These are phyloP conservation scores for Rhodeus uyekii DNA, from an alignment of 2,797 vertebrate species.

Conservation along the genomic window DNA sequence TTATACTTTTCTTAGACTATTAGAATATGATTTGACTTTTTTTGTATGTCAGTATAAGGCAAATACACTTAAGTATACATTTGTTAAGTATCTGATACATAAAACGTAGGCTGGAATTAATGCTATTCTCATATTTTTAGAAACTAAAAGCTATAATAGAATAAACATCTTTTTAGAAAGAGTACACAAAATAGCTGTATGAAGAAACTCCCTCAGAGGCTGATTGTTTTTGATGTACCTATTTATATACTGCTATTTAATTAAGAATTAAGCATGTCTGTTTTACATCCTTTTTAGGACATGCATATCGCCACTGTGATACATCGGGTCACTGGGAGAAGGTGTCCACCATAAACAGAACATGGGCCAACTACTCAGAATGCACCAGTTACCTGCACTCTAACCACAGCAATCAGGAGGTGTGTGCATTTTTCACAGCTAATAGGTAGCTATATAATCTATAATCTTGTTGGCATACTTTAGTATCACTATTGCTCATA, in stretches of 20 bases:
- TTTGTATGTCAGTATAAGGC: no score
- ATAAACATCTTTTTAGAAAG: neutral
- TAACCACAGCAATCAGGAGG: slow-evolving; percentile 76
- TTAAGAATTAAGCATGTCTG: neutral
- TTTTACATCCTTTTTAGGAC: slow-evolving; percentile 69
- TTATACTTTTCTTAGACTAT: neutral
- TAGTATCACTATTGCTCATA: neutral
- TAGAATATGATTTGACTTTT: neutral
- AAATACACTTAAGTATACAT: neutral
- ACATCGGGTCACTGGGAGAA: slow-evolving; percentile 80
- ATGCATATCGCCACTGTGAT: slow-evolving; percentile 85
- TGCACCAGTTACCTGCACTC: slow-evolving; percentile 83
- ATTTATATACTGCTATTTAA: neutral
- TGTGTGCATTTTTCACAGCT: neutral
- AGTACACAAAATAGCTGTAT: neutral
- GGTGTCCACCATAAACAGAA: slow-evolving; percentile 83
- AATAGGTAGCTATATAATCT: neutral
- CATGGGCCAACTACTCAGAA: slow-evolving; percentile 92
- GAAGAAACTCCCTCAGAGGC: neutral
- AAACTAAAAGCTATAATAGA: neutral
- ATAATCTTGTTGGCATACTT: neutral
- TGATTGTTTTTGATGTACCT: neutral
- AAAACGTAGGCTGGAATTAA: neutral
- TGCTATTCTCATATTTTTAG: neutral
- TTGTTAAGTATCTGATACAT: neutral